phyloP scores from a whole-genome alignment of 2,113 vertebrate genomes.

The Melanostigma gelatinosum region DNA sequence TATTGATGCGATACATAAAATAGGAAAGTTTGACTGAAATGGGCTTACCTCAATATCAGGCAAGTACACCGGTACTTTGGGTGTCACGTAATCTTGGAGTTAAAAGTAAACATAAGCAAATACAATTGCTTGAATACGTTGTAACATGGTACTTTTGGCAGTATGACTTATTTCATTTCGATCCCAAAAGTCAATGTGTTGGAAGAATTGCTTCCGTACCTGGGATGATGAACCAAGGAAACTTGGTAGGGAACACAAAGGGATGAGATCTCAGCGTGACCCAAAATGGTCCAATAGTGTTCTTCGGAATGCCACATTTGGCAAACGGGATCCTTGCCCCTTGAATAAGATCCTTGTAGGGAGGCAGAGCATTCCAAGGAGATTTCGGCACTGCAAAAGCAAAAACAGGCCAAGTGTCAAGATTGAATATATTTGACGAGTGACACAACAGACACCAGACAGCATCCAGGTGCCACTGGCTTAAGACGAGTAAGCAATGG shows the following conservation, averaged over 20 bases:
- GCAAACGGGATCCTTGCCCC: background rate
- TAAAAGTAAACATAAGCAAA: background rate
- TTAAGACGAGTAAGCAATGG: no score
- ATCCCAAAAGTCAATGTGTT: background rate
- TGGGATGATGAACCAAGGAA: slow-evolving; percentile 67
- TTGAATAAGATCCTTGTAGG: accelerated
- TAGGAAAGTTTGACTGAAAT: background rate
- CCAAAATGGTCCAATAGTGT: slow-evolving; percentile 36
- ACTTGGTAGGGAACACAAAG: slow-evolving; percentile 50
- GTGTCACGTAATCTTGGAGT: slow-evolving; percentile 35
- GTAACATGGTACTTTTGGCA: background rate
- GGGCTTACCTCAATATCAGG: slow-evolving; percentile 28
- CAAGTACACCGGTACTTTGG: background rate
- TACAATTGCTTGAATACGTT: background rate
- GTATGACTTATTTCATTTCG: background rate
- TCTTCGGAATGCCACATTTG: background rate
- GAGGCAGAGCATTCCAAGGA: slow-evolving; percentile 26
- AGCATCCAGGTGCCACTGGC: no score
- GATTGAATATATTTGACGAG: no score
- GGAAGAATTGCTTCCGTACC: slow-evolving; percentile 26
- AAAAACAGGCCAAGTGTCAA: background rate
- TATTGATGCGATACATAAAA: background rate
- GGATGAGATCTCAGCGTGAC: slow-evolving; percentile 40
- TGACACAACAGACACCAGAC: no score
- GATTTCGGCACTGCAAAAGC: slow-evolving; percentile 16